phyloP scores from a whole-genome alignment of 2,888 invertebrate species.

The Leptura quadrifasciata region DNA sequence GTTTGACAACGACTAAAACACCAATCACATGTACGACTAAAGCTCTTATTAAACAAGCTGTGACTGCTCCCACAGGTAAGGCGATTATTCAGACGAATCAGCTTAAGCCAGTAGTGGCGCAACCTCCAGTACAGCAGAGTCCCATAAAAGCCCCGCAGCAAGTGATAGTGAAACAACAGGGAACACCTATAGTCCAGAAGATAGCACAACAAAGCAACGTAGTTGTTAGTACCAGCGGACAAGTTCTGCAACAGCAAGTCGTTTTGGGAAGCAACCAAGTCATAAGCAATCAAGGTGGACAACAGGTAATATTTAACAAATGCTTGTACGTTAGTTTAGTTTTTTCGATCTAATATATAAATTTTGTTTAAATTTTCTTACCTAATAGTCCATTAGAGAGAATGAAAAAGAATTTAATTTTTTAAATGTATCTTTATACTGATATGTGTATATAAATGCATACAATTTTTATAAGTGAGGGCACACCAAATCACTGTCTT shows the following conservation, averaged over 20 bases:
- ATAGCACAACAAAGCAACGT: slow-evolving; percentile 65
- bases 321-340: neutral
- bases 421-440: neutral
- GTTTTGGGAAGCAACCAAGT: slow-evolving; percentile 71
- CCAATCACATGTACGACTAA: slow-evolving; percentile 67
- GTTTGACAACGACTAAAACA: slow-evolving; percentile 71
- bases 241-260: slow-evolving; percentile 70
- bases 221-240: slow-evolving; percentile 71
- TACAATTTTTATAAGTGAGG: no score
- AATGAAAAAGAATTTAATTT: neutral
- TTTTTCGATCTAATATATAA: neutral
- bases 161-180: slow-evolving; percentile 68
- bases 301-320: slow-evolving; percentile 68
- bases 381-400: no score
- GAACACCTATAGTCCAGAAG: slow-evolving; percentile 72
- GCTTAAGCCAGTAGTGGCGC: slow-evolving; percentile 50
- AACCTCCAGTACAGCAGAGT: slow-evolving; percentile 61
- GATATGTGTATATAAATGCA: neutral
- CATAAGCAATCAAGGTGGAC: slow-evolving; percentile 72
- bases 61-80: slow-evolving; percentile 65
- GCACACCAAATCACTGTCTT: neutral
- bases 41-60: slow-evolving; percentile 63
- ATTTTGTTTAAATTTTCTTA: no score
- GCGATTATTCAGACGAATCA: slow-evolving; percentile 57
- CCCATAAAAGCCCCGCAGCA: slow-evolving; percentile 66